These are phyloP conservation scores for Tragelaphus eurycerus DNA, from an alignment of 2,797 vertebrate genomes.

Conservation along the genomic window DNA sequence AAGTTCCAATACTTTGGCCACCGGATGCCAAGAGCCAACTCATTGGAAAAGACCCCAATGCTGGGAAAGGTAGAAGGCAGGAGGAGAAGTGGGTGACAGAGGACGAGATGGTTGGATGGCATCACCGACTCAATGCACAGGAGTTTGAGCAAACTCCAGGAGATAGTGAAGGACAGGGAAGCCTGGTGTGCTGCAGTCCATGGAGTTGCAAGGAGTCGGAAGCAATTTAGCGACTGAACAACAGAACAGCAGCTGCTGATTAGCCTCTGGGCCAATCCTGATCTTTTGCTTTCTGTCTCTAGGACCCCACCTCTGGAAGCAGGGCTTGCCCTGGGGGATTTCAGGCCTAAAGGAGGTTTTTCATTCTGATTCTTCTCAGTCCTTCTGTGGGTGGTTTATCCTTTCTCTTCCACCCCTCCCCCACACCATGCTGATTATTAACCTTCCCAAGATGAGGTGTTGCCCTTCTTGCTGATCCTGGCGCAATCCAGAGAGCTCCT, in stretches of 20 bases:
- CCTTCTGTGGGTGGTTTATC: neutral
- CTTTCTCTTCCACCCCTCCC: neutral
- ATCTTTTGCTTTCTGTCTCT: neutral
- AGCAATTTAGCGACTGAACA: fast-evolving
- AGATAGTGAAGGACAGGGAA: neutral
- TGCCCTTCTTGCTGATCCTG: neutral
- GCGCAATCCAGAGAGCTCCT: neutral
- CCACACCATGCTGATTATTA: neutral
- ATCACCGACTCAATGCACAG: neutral
- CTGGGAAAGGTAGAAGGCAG: neutral
- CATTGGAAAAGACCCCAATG: neutral
- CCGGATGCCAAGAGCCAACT: neutral
- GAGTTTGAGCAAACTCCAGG: neutral
- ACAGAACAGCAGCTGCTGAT: neutral
- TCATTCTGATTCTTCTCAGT: neutral
- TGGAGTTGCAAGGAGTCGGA: neutral
- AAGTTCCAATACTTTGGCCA: neutral
- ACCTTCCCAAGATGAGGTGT: neutral
- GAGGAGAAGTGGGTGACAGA: neutral
- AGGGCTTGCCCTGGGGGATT: neutral
- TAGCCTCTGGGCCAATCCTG: neutral
- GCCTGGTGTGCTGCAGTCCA: neutral
- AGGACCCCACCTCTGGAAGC: neutral
- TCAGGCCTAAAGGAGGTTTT: neutral
- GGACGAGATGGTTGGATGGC: neutral